Evolutionary conservation across 2,888 invertebrate species (phyloP).

Genomic region (Caenorhabditis sp.): DNA sequence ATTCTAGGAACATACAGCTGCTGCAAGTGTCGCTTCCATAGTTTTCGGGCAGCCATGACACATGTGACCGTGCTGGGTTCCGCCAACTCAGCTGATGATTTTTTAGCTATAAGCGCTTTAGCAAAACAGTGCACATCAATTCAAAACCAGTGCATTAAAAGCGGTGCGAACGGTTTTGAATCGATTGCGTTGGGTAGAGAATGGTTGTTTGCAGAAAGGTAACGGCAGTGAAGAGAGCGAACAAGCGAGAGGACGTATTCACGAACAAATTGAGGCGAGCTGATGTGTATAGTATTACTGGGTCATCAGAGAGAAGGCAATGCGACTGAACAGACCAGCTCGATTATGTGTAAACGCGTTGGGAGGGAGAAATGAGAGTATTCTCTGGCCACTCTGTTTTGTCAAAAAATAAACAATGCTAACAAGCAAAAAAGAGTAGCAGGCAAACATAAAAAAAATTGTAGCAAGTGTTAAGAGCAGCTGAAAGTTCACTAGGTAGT

Average conservation of each 20-base stretch:
- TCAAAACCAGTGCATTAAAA: too few relatives aligned
- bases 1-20: neutral
- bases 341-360: slow-evolving; percentile 1
- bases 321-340: neutral
- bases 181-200: too few relatives aligned
- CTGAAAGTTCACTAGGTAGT: neutral
- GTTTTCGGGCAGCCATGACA: neutral
- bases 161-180: too few relatives aligned
- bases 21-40: too few relatives aligned
- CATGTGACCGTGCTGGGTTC: too few relatives aligned
- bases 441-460: neutral
- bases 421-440: neutral
- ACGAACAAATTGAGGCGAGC: slow-evolving; percentile 21
- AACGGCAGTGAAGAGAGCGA: slow-evolving; percentile 4
- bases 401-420: slow-evolving; percentile 10
- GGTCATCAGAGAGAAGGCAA: slow-evolving; percentile 1
- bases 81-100: too few relatives aligned
- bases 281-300: slow-evolving; percentile 10
- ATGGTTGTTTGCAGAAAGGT: neutral
- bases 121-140: too few relatives aligned
- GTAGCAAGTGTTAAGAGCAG: neutral
- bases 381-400: neutral
- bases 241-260: neutral
- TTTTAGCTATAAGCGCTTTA: too few relatives aligned
- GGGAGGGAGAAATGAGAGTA: neutral